phyloP scores from a whole-genome alignment of 2,888 invertebrate species.

The Panzeria rudis region DNA sequence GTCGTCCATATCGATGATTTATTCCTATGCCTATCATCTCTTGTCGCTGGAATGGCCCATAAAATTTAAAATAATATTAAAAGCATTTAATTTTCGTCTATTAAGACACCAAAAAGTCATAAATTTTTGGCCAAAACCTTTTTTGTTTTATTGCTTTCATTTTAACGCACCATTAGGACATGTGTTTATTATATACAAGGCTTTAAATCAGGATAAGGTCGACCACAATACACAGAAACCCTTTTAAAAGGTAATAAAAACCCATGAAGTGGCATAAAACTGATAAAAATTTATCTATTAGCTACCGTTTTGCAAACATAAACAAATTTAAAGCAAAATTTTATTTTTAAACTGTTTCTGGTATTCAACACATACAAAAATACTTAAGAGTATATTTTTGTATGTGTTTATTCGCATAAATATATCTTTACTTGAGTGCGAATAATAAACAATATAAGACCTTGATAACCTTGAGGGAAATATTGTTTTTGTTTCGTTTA shows the following conservation, averaged over 20 bases:
- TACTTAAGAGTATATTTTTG: no score
- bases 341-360: background rate
- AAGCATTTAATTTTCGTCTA: background rate
- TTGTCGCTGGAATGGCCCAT: no score
- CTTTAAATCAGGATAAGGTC: background rate
- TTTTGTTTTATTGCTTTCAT: background rate
- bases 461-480: conserved; percentile 32
- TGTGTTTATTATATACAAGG: background rate
- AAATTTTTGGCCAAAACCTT: background rate
- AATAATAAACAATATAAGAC: background rate
- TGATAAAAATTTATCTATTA: conserved; percentile 44
- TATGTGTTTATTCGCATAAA: background rate
- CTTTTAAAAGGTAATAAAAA: conserved; percentile 31
- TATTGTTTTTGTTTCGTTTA: conserved; percentile 12
- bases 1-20: no score
- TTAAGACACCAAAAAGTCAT: background rate
- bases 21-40: no score
- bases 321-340: background rate
- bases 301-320: background rate
- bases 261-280: conserved; percentile 41
- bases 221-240: background rate
- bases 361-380: background rate
- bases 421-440: background rate
- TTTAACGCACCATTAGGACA: background rate
- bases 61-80: no score